These are phyloP conservation scores for human DNA, from an alignment of 2,113 vertebrate species.

Conservation along the genomic window GRCh38 chr1:186533501-186534000, in stretches of 20 bases:
- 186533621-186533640: not conserved
- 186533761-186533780: conserved; percentile 42
- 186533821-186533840: conserved; percentile 46
- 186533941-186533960: not conserved
- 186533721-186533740: conserved; percentile 18
- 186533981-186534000: not conserved
- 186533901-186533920: conserved; percentile 38
- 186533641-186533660: conserved; percentile 36
- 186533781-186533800: conserved; percentile 31
- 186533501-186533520: not conserved
- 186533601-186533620: conserved; percentile 10
- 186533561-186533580: not conserved
- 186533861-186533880: conserved; percentile 54
- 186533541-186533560: not conserved
- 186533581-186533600: not conserved
- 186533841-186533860: conserved; percentile 23
- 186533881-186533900: conserved; percentile 2
- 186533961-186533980: not conserved
- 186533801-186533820: conserved; percentile 25
- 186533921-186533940: conserved; percentile 47
- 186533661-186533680: conserved; percentile 38
- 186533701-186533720: conserved; percentile 7
- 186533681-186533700: conserved; percentile 39
- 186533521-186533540: not conserved
- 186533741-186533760: conserved; percentile 19